Evolutionary conservation across 1,140 invertebrate genomes (phyloP), one percentile per base, ranked within the genome.

Genomic region (Drosophila lini): DNA sequence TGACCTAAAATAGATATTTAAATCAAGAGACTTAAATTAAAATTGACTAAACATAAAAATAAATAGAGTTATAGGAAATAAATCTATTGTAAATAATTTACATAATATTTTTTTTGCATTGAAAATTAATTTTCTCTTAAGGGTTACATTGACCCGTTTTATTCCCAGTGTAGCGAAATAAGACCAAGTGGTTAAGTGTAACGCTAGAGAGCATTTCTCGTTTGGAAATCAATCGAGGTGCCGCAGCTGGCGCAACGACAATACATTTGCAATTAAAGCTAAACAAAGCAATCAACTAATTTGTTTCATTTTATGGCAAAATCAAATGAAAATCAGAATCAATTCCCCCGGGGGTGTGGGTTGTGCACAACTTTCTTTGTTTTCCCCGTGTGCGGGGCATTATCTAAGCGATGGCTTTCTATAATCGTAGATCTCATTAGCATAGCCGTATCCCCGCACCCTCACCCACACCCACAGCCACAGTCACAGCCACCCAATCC

Each of bases 221-320:
- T 80, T 86, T 86, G 61, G 31, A 68, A 85, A 86, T 78, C 81
- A 81, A 85, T 86, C 50, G 68, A 88, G 81, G 75, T 79, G 82
- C 83, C 82, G 83, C 83, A 82, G 75, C 75, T 68, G 74, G 31
- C 62, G 32, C 62, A 58, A 47, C 67, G 67, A 82, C 81, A 83
- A 88, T 83, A 78, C 64, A 80, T 60, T 70, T 69, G 79, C 81
- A 86, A 81, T 86, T 88, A 78, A 61, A 63, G 45, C 38, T 55
- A 70, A 88, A 88, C 76, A 83, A 83, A 63, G 77, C 74, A 70
- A 61, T 70, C 68, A 52, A 78, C 68, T 89, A 88, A 89, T 88
- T 88, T 89, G 83, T 80, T 89, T 88, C 47, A 83, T 63, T 78
- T 89, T 88, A 88, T 88, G 83, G 83, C 63, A 78, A 88, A 83